Base-by-base conservation (phyloP, 2,797 vertebrate species). In the Okamejei kenojei region DNA sequence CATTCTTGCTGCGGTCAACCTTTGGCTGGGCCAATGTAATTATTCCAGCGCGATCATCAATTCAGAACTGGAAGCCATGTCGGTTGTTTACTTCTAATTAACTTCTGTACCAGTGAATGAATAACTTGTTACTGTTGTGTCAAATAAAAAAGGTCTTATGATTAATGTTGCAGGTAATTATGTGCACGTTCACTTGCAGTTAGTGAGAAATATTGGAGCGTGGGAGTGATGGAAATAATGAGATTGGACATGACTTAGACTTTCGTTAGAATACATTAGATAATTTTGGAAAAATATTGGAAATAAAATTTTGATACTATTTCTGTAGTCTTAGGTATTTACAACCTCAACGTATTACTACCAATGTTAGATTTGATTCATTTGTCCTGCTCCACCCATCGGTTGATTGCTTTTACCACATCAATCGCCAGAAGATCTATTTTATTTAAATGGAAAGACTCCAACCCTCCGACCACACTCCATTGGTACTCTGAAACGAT, bases 141-240 rank as follows among this genome's bases (percentile, higher is more conserved):
- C n/a, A 63, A 68, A 88, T 88, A 68, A 88, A 68, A 32, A 88
- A 68, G 61, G 84, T 35, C 84, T 86, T 86, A 68, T 88, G 84
- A 88, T 88, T 65, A 88, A 88, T 65, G 61, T 68, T 88, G 84
- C 61, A 88, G 84, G 84, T 88, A 88, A 88, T 88, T 88, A 88
- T 88, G 84, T 58, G 23, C n/a, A 63, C 82, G 54, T 86, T 86
- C 10, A 13, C 58, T 26, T 88, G 19, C 84, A 68, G 65, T 61
- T 88, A 65, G 84, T 88, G 61, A 88, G 61, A 88, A 88, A 88
- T 88, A 32, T 88, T 32, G 15, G 61, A 88, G 32, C 84, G 32
- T 7, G 15, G 15, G n/a, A 21, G 35, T n/a, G 32, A 88, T 88
- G 61, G 61, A 65, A 88, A 65, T 88, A 88, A 88, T 68, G 84